Conservation (phyloP, 2,888 invertebrate genomes). For the Pocota personata region DNA sequence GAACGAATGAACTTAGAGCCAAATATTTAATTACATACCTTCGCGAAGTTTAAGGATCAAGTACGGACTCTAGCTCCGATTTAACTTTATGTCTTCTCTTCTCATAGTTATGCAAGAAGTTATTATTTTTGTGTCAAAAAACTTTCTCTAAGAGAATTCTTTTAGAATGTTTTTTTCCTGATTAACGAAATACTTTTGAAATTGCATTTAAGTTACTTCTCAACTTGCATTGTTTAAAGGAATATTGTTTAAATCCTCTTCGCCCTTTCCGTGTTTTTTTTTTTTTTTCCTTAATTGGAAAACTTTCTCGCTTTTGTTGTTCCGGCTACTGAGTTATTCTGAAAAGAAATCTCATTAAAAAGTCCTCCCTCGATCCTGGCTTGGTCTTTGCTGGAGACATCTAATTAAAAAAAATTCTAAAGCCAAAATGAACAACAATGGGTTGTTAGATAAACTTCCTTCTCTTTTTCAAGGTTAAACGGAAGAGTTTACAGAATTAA, state of each 20-base stretch:
- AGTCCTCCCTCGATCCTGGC: slow-evolving; percentile 5
- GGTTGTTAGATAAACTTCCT: slow-evolving; percentile 69
- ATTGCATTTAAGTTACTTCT: slow-evolving; percentile 31
- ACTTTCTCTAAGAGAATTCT: neutral
- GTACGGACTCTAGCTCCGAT: neutral
- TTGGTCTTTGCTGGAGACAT: slow-evolving; percentile 37
- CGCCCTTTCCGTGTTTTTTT: neutral
- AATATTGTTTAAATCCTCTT: neutral
- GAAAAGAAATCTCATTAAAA: slow-evolving; percentile 71
- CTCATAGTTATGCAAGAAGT: neutral
- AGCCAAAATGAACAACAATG: slow-evolving; percentile 68
- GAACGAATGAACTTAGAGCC: too few relatives aligned
- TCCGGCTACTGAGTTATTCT: slow-evolving; percentile 37
- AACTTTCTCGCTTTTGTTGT: slow-evolving; percentile 63
- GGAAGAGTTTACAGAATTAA: slow-evolving; percentile 65
- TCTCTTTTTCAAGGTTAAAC: slow-evolving; percentile 54
- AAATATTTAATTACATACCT: too few relatives aligned
- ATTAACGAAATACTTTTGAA: slow-evolving; percentile 42
- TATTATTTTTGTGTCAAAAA: neutral
- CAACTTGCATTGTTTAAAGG: slow-evolving; percentile 49
- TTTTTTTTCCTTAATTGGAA: slow-evolving; percentile 63
- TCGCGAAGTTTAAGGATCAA: too few relatives aligned
- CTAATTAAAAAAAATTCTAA: slow-evolving; percentile 61
- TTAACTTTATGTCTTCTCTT: neutral
- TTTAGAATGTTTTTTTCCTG: neutral